These are phyloP conservation scores for Galagoides demidoff DNA, from an alignment of 2,797 vertebrate genomes.

Conservation along the genomic window DNA sequence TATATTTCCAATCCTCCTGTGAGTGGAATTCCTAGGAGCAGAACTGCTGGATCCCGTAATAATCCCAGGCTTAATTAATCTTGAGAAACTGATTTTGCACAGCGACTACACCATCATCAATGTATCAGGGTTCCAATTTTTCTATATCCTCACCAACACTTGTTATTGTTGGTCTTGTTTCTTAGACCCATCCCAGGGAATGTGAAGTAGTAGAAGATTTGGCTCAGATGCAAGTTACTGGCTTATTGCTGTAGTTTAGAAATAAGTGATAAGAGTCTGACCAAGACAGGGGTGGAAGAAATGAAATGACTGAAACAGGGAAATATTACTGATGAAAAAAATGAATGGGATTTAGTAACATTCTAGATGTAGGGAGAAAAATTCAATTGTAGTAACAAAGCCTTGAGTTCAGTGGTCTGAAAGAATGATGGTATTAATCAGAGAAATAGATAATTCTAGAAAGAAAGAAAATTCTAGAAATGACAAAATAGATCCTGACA, in stretches of 20 bases:
- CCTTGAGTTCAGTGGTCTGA: neutral
- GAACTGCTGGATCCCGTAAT: neutral
- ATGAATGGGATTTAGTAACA: neutral
- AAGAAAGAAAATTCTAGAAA: neutral
- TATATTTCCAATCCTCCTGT: neutral
- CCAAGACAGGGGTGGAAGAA: neutral
- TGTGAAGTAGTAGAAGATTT: neutral
- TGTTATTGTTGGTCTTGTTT: neutral
- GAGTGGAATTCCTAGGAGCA: neutral
- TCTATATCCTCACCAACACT: neutral
- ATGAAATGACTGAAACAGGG: neutral
- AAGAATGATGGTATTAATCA: neutral
- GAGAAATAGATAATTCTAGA: constrained; percentile 10
- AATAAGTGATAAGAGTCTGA: neutral
- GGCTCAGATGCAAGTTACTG: neutral
- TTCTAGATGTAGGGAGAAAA: neutral
- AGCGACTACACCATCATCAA: neutral
- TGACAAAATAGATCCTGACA: neutral
- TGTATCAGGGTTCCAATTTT: neutral
- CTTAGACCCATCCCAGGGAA: neutral
- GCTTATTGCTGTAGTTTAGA: neutral
- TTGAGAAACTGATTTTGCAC: neutral
- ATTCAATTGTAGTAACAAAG: neutral
- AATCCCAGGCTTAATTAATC: neutral
- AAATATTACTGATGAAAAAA: neutral